Evolutionary conservation across 2,888 invertebrate species (phyloP), one percentile per base, ranked within the genome.

Genomic region (Trichopoda pennipes): DNA sequence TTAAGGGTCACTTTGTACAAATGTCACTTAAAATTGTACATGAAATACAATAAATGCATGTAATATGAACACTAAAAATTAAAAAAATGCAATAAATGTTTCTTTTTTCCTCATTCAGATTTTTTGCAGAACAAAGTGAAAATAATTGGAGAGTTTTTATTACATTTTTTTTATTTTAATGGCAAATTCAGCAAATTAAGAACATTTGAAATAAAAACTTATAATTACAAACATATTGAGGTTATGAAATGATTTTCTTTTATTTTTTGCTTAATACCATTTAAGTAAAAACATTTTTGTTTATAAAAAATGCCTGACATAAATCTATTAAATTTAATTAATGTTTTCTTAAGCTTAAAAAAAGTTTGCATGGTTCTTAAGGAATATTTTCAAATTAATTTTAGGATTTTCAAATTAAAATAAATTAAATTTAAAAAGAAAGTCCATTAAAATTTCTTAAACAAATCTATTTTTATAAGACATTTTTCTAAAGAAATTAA

Each of bases 1-100:
- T 82, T 76, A 76, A 82, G 61, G 82, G 81, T 79, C 81, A 79
- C 66, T 82, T 82, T 82, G 49, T 38, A 79, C 70, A 75, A 82
- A 78, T 76, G 79, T 79, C 82, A 79, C 72, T 82, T 76, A 76
- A 73, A 79, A 68, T 73, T 68, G 38, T 75, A 82, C 82, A 79
- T 68, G 79, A 51, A 79, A 69, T 61, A 68, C 74, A 75, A 79
- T 74, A 76, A 82, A 79, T 79, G 82, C 75, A 76, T 82, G 79
- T 82, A 72, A 76, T 79, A 10, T 58, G 75, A 60, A 76, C 79
- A 82, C 75, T 72, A 75, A 42, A 61, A 58, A 28, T 28, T 58
- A 55, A 49, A 64, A 60, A 44, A 2, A 44, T n/a, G n/a, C n/a
- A 44, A 60, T 47, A 73, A 66, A 53, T 60, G 44, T 42, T 51